phyloP scores from a whole-genome alignment of 2,113 vertebrate genomes.

The Chamaea fasciata region DNA sequence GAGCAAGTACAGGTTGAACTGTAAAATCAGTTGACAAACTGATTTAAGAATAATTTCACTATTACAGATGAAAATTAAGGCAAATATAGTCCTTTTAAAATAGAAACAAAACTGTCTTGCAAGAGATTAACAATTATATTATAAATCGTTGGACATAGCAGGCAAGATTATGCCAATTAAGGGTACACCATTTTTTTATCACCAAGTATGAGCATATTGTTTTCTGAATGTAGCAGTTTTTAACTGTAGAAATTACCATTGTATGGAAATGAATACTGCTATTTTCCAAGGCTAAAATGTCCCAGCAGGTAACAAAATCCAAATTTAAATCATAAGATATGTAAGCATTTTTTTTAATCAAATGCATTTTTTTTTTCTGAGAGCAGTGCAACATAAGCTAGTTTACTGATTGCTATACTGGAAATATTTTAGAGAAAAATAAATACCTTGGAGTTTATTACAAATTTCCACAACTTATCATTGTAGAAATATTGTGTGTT shows the following conservation, averaged over 20 bases:
- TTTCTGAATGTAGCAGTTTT: not conserved
- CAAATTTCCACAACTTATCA: not conserved
- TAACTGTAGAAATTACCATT: not conserved
- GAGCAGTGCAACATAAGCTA: not conserved
- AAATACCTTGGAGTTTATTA: not conserved
- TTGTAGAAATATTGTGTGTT: not conserved
- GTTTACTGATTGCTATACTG: not conserved
- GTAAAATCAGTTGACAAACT: not conserved
- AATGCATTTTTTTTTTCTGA: not conserved
- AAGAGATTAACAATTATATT: not conserved
- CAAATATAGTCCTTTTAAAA: not conserved
- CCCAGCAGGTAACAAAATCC: not conserved
- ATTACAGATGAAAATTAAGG: not conserved
- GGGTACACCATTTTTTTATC: not conserved
- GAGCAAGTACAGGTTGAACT: rapidly evolving
- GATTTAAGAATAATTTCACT: not conserved
- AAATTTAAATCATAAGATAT: not conserved
- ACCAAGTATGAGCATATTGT: not conserved
- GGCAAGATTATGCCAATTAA: not conserved
- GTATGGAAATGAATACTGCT: not conserved
- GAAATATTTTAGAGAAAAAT: not conserved
- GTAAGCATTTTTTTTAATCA: not conserved
- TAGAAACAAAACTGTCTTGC: not conserved
- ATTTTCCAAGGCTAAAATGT: not conserved
- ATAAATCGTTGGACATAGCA: not conserved